These are phyloP conservation scores for Phyllotreta cruciferae DNA, from an alignment of 2,888 invertebrate species.

Conservation along the genomic window DNA sequence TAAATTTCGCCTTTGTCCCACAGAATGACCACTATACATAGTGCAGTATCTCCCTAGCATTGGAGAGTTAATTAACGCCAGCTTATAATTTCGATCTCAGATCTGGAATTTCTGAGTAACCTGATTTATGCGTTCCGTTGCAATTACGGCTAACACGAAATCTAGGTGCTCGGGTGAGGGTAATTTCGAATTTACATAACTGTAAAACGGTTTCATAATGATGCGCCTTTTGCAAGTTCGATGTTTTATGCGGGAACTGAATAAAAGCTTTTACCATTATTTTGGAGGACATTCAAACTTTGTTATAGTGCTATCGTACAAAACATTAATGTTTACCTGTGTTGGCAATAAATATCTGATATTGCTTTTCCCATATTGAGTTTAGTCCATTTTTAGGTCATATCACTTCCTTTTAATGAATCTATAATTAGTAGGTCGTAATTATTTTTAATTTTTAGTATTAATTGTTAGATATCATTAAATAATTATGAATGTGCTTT, in stretches of 20 bases:
- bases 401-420: too few relatives aligned
- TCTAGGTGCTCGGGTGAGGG: background rate
- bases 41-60: background rate
- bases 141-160: constrained; percentile 6
- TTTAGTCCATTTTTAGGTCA: too few relatives aligned
- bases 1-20: constrained; percentile 7
- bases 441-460: too few relatives aligned
- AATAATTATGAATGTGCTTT: too few relatives aligned
- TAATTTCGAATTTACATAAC: background rate
- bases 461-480: too few relatives aligned
- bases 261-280: too few relatives aligned
- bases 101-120: constrained; percentile 8
- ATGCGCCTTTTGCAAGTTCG: background rate
- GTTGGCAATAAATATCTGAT: too few relatives aligned
- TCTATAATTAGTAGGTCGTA: too few relatives aligned
- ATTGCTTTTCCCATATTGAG: too few relatives aligned
- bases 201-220: background rate
- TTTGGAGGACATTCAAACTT: too few relatives aligned
- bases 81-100: constrained; percentile 12
- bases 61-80: constrained; percentile 9
- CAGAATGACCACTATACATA: background rate
- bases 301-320: too few relatives aligned
- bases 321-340: too few relatives aligned
- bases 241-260: background rate
- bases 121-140: constrained; percentile 9